These are phyloP conservation scores for Capromys pilorides DNA, from an alignment of 2,797 vertebrate genomes.

Conservation along the genomic window DNA sequence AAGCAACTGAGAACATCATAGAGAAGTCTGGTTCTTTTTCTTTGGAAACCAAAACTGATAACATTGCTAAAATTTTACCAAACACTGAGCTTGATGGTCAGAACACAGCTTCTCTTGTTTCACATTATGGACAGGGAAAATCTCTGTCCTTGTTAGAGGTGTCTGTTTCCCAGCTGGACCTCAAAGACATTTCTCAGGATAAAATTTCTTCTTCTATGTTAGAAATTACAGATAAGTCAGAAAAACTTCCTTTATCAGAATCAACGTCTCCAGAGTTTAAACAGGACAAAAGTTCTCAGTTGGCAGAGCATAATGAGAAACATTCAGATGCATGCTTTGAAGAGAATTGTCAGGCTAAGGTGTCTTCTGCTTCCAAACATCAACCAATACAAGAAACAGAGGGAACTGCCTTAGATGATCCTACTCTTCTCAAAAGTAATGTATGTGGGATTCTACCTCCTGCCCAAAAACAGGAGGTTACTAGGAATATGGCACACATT, in stretches of 20 bases:
- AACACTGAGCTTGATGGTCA: neutral
- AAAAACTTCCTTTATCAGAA: neutral
- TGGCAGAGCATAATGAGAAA: neutral
- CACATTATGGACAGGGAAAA: slow-evolving; percentile 42
- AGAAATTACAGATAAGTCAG: neutral
- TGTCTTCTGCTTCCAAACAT: neutral
- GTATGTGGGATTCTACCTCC: slow-evolving; percentile 1
- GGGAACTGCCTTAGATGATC: neutral
- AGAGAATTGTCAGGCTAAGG: slow-evolving; percentile 18
- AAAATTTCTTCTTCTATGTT: slow-evolving; percentile 15
- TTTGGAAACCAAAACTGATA: slow-evolving; percentile 33
- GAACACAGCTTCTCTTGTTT: neutral
- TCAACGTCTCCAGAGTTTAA: slow-evolving; percentile 32
- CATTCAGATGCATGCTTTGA: neutral
- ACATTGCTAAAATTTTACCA: slow-evolving; percentile 16
- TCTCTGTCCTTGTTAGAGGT: neutral
- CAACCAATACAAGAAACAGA: slow-evolving; percentile 17
- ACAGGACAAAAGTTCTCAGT: slow-evolving; percentile 42
- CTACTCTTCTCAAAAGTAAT: neutral
- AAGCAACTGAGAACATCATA: neutral
- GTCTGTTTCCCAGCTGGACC: slow-evolving; percentile 7
- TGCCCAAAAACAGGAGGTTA: slow-evolving; percentile 27
- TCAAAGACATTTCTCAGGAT: slow-evolving; percentile 41
- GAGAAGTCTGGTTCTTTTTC: slow-evolving; percentile 29
- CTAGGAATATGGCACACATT: neutral